Evolutionary conservation across 2,888 invertebrate genomes (phyloP).

Genomic region (Pinctada fucata): DNA sequence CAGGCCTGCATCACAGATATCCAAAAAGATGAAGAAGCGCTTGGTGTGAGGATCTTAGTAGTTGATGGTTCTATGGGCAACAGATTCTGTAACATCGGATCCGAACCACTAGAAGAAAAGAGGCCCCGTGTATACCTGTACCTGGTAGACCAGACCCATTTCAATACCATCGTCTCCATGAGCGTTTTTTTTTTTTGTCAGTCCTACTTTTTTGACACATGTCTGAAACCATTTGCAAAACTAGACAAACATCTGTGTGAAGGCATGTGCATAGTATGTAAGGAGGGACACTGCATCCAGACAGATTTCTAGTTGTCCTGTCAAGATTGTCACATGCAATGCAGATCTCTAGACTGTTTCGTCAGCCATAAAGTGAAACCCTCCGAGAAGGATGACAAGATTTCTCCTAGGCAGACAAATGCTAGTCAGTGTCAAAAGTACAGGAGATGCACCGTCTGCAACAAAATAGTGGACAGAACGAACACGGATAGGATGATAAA

Average conservation of each 20-base stretch:
- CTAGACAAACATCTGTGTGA: not conserved
- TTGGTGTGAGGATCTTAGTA: conserved; percentile 23
- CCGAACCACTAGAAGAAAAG: conserved; percentile 7
- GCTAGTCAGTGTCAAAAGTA: too few relatives aligned
- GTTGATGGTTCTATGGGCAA: conserved; percentile 28
- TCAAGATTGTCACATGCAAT: too few relatives aligned
- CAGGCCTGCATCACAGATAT: conserved; percentile 7
- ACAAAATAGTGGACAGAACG: not conserved
- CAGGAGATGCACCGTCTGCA: not conserved
- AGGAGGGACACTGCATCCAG: not conserved
- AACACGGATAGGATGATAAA: not conserved
- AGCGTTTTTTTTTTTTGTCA: conserved; percentile 1
- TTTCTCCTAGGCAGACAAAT: too few relatives aligned
- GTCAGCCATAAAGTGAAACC: too few relatives aligned
- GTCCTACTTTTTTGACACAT: conserved; percentile 1
- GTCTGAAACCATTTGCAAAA: conserved; percentile 1
- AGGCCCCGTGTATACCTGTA: conserved; percentile 38
- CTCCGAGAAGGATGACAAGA: too few relatives aligned
- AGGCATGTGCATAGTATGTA: not conserved
- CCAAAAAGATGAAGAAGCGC: conserved; percentile 12
- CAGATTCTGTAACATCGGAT: not conserved
- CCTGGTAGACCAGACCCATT: conserved; percentile 34
- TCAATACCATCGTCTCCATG: conserved; percentile 35
- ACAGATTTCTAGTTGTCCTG: too few relatives aligned
- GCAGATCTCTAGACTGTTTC: too few relatives aligned